Percentiles rank a stretch among this genome's conserved stretches.
These are phyloP conservation scores for Eupeodes luniger DNA, from an alignment of 2,888 invertebrate species.

Conservation along the genomic window DNA sequence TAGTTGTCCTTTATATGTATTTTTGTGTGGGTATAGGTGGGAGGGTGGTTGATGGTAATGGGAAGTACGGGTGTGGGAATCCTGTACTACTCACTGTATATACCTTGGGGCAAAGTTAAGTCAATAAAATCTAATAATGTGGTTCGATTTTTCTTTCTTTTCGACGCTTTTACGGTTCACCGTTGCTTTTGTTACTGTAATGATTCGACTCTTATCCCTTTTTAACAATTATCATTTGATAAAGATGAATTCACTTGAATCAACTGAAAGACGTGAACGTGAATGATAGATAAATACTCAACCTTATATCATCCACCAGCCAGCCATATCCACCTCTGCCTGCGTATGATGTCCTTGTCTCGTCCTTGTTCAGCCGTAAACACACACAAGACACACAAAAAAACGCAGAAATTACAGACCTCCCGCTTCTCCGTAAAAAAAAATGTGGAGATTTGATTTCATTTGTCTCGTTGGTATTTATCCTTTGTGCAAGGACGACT, in stretches of 20 bases:
- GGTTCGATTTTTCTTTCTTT: constrained; percentile 62
- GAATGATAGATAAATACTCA: constrained; percentile 63
- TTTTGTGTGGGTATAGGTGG: neutral
- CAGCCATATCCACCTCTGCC: no score
- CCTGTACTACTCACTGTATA: neutral
- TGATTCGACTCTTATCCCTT: constrained; percentile 66
- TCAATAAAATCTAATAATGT: constrained; percentile 76
- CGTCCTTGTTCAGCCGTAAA: neutral
- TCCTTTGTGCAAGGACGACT: constrained; percentile 30
- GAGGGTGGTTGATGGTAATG: no score
- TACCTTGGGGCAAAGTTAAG: constrained; percentile 63
- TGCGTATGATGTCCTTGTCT: neutral
- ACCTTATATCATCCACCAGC: no score
- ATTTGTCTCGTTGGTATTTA: constrained; percentile 57
- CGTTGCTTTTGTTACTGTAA: constrained; percentile 47
- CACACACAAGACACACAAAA: neutral
- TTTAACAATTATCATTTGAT: constrained; percentile 74
- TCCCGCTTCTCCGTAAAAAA: neutral
- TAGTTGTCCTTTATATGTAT: neutral
- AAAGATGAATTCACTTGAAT: constrained; percentile 71
- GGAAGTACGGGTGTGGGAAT: neutral
- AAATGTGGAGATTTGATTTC: constrained; percentile 63
- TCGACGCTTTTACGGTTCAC: constrained; percentile 50
- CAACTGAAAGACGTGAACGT: constrained; percentile 47
- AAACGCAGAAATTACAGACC: constrained; percentile 1